Conservation (phyloP, 35 echinoderm and acorn worm species). For the Holothuria glaberrima region DNA sequence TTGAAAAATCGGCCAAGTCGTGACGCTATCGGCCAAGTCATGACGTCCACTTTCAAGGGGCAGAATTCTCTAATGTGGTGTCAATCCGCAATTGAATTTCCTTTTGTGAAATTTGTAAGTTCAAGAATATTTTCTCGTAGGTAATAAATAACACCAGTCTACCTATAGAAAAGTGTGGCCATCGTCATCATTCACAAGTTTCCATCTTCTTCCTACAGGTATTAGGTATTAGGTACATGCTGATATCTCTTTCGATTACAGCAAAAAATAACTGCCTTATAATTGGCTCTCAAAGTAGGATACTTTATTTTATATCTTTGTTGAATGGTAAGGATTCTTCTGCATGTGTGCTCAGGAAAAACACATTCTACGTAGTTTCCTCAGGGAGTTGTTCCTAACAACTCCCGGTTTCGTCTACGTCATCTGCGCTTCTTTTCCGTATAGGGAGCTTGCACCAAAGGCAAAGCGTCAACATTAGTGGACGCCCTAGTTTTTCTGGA, state of each 20-base stretch:
- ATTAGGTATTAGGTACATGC: constrained; percentile 27
- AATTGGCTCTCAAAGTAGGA: constrained; percentile 64
- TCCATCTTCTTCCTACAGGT: constrained; percentile 63
- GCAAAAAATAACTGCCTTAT: constrained; percentile 55
- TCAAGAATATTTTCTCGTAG: constrained; percentile 63
- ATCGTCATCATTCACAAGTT: constrained; percentile 28
- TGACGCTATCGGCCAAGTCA: no score
- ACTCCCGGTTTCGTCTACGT: constrained; percentile 58
- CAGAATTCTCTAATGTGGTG: no score
- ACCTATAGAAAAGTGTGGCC: constrained; percentile 3
- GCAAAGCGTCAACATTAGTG: no score
- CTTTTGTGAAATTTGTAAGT: constrained; percentile 41
- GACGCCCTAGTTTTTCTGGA: no score
- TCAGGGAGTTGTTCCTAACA: no score
- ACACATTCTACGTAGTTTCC: constrained; percentile 70
- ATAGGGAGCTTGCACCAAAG: no score
- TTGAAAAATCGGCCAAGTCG: no score
- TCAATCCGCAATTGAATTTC: no score
- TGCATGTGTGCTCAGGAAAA: constrained; percentile 6
- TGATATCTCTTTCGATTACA: constrained; percentile 18
- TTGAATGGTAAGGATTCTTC: constrained; percentile 73
- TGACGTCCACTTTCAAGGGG: no score
- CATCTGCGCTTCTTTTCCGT: constrained; percentile 27
- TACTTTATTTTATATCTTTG: constrained; percentile 60
- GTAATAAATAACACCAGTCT: constrained; percentile 67